Evolutionary conservation across 2,113 vertebrate species (phyloP), one percentile per base, ranked within the genome.

Genomic region (Trematocara macrostoma): DNA sequence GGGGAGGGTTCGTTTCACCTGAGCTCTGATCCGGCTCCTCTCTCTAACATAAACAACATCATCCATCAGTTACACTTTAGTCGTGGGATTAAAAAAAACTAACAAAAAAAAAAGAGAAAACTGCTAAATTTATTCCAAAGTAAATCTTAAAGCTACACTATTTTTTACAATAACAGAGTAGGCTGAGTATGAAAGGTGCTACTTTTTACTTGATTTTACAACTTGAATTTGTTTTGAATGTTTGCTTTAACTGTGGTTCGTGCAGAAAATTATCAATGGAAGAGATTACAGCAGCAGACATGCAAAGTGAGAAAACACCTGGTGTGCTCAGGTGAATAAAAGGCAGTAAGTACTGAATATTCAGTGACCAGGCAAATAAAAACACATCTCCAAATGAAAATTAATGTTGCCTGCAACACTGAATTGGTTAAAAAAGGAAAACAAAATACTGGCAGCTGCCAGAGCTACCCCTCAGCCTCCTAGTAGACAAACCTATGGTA

Each of bases 31-130:
- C 95, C 40, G 31, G 88, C 82, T 93, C 84, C 56, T 96, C 93
- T 92, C 95, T 95, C 95, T 96, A 93, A 93, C 12, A 67, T 5
- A 84, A 87, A 87, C 5, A 20, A 10, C 53, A 53, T 38, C 15
- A 79, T 35, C 20, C 3, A 76, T 79, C 18, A 84, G 40, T 74
- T 40, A 52, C 20, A 4, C 15, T 18, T 47, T 55, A 14, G 14
- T 47, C 26, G 29, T 18, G 16, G 18, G 12, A 20, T 57, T 5
- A 42, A 31, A 71, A 31, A 38, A 64, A 38, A 64, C 59, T 35
- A 11, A n/a, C 31, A 64, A 64, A 38, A 64, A 61, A 57, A 12
- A 31, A 57, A 31, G 0, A 6, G 31, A 38, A 55, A 47, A 8
- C 11, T 83, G 4, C 3, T 57, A n/a, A 14, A 71, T 35, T 56